Conservation (phyloP, 2,888 invertebrate genomes). For the Lysandra coridon region DNA sequence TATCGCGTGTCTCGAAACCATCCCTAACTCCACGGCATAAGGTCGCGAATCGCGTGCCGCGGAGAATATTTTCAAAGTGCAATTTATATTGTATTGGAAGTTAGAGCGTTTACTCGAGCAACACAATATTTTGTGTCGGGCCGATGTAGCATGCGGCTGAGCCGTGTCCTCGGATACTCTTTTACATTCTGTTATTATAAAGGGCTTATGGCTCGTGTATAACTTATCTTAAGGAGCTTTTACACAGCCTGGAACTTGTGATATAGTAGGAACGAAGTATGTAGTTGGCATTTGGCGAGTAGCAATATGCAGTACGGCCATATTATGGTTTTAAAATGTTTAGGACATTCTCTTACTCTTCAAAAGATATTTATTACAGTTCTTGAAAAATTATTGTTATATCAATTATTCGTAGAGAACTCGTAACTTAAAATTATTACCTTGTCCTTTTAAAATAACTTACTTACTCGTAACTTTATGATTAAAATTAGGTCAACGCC, state of each 20-base stretch:
- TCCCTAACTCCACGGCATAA: slow-evolving; percentile 57
- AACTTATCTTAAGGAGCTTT: background rate
- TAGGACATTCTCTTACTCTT: no score
- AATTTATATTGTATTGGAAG: slow-evolving; percentile 80
- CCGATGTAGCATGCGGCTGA: slow-evolving; percentile 64
- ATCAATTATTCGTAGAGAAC: no score
- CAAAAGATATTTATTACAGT: no score
- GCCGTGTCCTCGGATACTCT: slow-evolving; percentile 53
- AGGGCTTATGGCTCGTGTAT: slow-evolving; percentile 4
- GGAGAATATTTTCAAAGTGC: slow-evolving; percentile 76
- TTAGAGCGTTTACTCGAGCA: slow-evolving; percentile 67
- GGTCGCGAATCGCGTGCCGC: slow-evolving; percentile 64
- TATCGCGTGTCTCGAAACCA: slow-evolving; percentile 49
- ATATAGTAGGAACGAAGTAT: background rate
- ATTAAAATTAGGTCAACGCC: background rate
- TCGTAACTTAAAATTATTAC: no score
- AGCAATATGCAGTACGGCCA: no score
- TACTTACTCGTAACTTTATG: no score
- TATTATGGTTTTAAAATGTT: no score
- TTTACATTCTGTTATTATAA: slow-evolving; percentile 20
- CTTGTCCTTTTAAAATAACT: no score
- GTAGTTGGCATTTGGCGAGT: no score
- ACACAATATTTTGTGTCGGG: slow-evolving; percentile 72
- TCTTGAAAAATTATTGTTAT: no score
- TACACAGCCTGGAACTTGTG: background rate